Evolutionary conservation across 2,888 invertebrate species (phyloP).

Genomic region (Acrobasis suavella): DNA sequence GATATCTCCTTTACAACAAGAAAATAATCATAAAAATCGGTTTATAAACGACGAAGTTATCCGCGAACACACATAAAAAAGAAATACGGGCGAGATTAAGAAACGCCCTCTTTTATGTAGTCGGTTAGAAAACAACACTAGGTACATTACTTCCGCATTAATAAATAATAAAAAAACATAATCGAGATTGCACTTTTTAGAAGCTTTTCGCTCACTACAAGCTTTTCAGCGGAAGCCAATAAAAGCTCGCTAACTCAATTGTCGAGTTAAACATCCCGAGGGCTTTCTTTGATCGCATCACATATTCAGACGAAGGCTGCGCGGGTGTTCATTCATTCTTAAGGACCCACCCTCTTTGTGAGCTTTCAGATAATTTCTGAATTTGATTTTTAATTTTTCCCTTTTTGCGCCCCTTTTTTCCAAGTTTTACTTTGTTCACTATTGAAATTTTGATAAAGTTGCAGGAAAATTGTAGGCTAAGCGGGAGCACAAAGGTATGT

Average conservation of each 20-base stretch:
- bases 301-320: slow-evolving; percentile 13
- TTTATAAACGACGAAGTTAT: too few species aligned
- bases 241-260: slow-evolving; percentile 23
- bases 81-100: too few species aligned
- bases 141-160: too few species aligned
- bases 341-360: slow-evolving; percentile 1
- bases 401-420: background rate
- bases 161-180: too few species aligned
- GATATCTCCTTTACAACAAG: too few species aligned
- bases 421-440: background rate
- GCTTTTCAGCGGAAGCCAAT: slow-evolving; percentile 14
- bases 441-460: too few species aligned
- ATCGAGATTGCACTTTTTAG: slow-evolving; percentile 1
- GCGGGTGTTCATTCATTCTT: slow-evolving; percentile 13
- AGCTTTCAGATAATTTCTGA: background rate
- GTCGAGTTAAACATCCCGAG: slow-evolving; percentile 19
- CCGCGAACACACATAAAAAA: too few species aligned
- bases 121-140: too few species aligned
- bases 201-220: background rate
- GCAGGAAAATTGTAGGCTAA: too few species aligned
- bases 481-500: too few species aligned
- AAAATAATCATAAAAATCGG: too few species aligned
- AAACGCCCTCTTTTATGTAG: too few species aligned
- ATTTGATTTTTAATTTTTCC: background rate
- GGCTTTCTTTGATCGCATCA: slow-evolving; percentile 19